phyloP scores from a whole-genome alignment of 2,888 invertebrate genomes.

The Oconnorella tubifera region DNA sequence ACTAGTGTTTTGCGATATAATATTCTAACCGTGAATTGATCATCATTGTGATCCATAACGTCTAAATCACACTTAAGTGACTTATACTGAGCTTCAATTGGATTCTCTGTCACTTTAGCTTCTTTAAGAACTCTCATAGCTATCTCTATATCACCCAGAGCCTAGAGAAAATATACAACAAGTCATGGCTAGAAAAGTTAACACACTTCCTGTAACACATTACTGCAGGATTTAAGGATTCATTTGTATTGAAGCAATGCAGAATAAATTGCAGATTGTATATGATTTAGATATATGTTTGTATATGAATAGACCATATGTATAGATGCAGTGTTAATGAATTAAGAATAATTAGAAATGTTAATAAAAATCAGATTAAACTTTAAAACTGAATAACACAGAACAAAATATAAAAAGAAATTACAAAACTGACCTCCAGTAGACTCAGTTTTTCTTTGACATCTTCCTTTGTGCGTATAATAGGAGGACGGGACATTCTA shows the following conservation, averaged over 20 bases:
- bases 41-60: conserved; percentile 45
- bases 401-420: too few species aligned
- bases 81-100: conserved; percentile 58
- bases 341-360: too few species aligned
- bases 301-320: too few species aligned
- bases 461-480: conserved; percentile 55
- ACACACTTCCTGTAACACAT: too few species aligned
- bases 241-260: too few species aligned
- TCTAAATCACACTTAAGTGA: conserved; percentile 55
- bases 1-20: too few species aligned
- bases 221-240: too few species aligned
- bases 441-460: conserved; percentile 56
- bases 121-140: conserved; percentile 57
- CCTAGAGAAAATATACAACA: conserved; percentile 39
- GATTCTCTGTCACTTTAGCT: conserved; percentile 43
- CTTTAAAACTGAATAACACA: too few species aligned
- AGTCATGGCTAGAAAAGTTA: not conserved
- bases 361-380: too few species aligned
- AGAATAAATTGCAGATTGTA: too few species aligned
- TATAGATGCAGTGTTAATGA: too few species aligned
- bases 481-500: conserved; percentile 58
- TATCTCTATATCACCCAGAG: conserved; percentile 58
- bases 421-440: conserved; percentile 56
- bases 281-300: too few species aligned
- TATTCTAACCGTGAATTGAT: conserved; percentile 58